Conservation (phyloP, 2,113 vertebrate species). For the Gorsachius goisagi region DNA sequence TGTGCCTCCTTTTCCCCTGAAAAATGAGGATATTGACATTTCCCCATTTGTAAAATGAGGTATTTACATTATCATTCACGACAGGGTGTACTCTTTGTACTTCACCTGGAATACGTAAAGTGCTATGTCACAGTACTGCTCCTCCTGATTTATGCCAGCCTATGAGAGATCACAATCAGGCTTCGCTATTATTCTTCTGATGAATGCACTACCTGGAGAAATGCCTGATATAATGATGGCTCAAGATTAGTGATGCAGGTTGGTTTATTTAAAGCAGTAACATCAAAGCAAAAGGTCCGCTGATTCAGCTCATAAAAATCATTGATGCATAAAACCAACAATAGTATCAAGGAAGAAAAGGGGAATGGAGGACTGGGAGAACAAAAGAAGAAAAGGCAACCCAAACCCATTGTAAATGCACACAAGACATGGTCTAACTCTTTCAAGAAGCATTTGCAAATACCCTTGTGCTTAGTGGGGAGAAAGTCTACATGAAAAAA, state of each 20-base stretch:
- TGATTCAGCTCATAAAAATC: constrained; percentile 59
- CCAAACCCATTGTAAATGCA: not conserved
- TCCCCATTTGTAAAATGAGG: not conserved
- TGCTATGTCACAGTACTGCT: not conserved
- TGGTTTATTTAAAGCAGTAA: constrained; percentile 62
- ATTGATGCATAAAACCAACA: constrained; percentile 49
- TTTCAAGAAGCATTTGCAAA: constrained; percentile 34
- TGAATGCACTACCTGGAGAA: not conserved
- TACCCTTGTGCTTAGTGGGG: not conserved
- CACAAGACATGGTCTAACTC: not conserved
- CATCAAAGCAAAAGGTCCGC: constrained; percentile 60
- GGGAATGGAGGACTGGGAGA: not conserved
- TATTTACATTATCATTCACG: not conserved
- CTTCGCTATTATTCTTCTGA: not conserved
- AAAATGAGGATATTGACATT: not conserved
- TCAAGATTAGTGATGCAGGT: constrained; percentile 23
- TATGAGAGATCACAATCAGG: not conserved
- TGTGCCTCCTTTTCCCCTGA: not conserved
- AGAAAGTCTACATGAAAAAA: not conserved
- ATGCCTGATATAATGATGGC: not conserved
- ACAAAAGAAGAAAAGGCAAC: not conserved
- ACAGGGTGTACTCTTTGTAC: not conserved
- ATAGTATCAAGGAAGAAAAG: not conserved
- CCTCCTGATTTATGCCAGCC: not conserved
- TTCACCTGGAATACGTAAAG: not conserved